These are phyloP conservation scores for Amblyornis subalaris DNA, from an alignment of 2,113 vertebrate species.

Conservation along the genomic window DNA sequence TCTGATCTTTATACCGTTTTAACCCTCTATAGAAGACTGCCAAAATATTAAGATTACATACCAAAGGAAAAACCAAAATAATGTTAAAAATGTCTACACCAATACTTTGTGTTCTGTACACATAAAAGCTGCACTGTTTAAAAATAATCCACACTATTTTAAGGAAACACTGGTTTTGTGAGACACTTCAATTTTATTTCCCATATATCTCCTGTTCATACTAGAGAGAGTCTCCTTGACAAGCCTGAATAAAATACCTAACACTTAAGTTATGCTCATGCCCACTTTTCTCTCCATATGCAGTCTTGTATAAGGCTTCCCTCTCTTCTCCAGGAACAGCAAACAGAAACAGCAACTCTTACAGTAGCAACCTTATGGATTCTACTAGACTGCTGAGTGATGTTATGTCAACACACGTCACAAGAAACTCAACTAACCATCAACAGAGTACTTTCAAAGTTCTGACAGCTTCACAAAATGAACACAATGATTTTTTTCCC, in stretches of 20 bases:
- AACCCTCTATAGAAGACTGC: neutral
- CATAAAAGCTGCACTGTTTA: neutral
- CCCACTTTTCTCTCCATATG: neutral
- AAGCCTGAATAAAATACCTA: neutral
- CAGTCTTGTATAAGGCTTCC: neutral
- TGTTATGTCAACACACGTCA: neutral
- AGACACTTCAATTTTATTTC: neutral
- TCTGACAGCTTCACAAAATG: neutral
- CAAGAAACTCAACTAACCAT: neutral
- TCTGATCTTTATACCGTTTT: neutral
- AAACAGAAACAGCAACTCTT: neutral
- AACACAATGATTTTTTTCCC: neutral
- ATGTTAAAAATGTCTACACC: neutral
- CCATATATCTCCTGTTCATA: neutral
- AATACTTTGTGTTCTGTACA: neutral
- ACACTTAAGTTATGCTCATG: neutral
- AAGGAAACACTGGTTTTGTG: neutral
- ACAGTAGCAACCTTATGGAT: neutral
- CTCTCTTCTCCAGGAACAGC: neutral
- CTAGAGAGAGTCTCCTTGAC: neutral
- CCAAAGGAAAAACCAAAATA: neutral
- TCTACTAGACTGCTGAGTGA: neutral
- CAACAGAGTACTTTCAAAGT: neutral
- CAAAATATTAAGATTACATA: neutral
- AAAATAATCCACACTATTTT: neutral